Evolutionary conservation across 2,888 invertebrate genomes (phyloP), one percentile per base, ranked within the genome.

Genomic region (Epsilonema sp.): DNA sequence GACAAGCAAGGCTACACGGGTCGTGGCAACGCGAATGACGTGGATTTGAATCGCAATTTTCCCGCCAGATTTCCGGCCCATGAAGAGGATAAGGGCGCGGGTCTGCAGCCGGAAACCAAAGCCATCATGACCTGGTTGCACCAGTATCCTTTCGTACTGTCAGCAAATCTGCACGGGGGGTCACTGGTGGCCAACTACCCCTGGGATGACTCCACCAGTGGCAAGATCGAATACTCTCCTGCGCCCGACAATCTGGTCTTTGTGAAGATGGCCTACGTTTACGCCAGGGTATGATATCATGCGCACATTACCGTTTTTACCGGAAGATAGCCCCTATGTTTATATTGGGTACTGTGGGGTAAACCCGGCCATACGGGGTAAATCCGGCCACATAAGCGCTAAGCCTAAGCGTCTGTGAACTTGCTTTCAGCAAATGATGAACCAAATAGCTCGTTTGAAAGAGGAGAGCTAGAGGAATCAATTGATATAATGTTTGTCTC

Each of bases 171-270:
- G 13, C 64, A 64, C 42, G 64, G 63, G 44, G 62, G 92, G 39
- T 84, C 86, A 1, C 71, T 92, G 51, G 90, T 94, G 16, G 92
- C 87, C 40, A 89, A 87, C 60, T 94, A 92, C 68, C 92, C 94
- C 0, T 94, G 82, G 67, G 92, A 94, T 67, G 89, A 87, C 67
- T 86, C 85, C 1, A 52, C 56, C 16, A 53, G 54, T 19, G 60
- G 58, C 23, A 42, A 52, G 16, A 13, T 16, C 5, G 31, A 11
- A 4, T 26, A 26, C 23, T 25, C 37, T 24, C 26, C n/a, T 4
- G 49, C 51, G 20, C 50, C 53, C 3, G 63, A 62, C 47, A 62
- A 62, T 49, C n/a, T n/a, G n/a, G n/a, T n/a, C n/a, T n/a, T n/a
- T n/a, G n/a, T n/a, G n/a, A n/a, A n/a, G n/a, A n/a, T n/a, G n/a